Conservation (phyloP, 2,888 invertebrate genomes). For the Platypus cylindrus region DNA sequence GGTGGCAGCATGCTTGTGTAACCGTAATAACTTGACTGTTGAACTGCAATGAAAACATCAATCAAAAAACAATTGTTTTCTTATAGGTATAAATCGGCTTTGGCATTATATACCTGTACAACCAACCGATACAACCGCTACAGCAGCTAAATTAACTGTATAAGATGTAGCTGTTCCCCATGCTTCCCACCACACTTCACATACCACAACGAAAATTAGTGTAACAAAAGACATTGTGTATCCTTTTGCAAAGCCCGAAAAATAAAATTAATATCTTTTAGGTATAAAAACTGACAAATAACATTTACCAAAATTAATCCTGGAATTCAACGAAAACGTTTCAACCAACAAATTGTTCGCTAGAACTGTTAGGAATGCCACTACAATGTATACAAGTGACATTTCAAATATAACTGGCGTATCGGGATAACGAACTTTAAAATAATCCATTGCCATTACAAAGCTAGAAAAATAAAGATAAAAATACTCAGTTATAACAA, state of each 20-base stretch:
- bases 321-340: conserved; percentile 63
- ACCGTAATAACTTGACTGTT: conserved; percentile 90
- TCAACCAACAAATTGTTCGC: conserved; percentile 77
- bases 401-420: conserved; percentile 84
- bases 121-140: conserved; percentile 75
- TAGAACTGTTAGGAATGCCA: conserved; percentile 76
- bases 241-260: no score
- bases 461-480: conserved; percentile 56
- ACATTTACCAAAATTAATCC: conserved; percentile 74
- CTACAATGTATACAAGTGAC: conserved; percentile 83
- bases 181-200: conserved; percentile 77
- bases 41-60: conserved; percentile 41
- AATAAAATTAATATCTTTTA: no score
- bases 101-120: conserved; percentile 57
- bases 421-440: conserved; percentile 71
- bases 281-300: no score
- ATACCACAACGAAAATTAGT: conserved; percentile 69
- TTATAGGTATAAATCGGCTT: neutral
- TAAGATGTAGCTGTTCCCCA: conserved; percentile 71
- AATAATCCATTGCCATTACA: conserved; percentile 88
- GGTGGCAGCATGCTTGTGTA: conserved; percentile 86
- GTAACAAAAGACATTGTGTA: conserved; percentile 72
- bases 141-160: conserved; percentile 68
- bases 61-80: neutral
- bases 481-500: no score